These are phyloP conservation scores for Coleophora deauratella DNA, from an alignment of 2,888 invertebrate species.

Conservation along the genomic window DNA sequence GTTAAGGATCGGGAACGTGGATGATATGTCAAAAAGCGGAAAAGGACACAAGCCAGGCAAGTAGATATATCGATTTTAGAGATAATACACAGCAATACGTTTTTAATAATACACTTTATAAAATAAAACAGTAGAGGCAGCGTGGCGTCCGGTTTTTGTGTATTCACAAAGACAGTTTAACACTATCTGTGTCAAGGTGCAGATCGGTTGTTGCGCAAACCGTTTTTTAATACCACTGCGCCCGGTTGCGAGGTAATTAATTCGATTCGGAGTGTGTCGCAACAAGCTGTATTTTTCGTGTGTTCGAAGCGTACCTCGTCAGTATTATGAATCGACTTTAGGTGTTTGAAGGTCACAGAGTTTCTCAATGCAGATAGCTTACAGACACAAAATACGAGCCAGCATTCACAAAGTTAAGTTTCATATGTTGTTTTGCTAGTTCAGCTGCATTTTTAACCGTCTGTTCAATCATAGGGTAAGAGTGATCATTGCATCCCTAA, in stretches of 20 bases:
- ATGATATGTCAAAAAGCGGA: no score
- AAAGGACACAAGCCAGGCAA: no score
- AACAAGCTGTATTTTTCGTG: constrained; percentile 56
- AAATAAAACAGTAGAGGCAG: constrained; percentile 35
- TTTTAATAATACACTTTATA: no score
- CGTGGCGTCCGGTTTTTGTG: constrained; percentile 72
- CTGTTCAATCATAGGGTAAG: no score
- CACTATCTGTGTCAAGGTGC: constrained; percentile 70
- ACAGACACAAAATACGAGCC: no score
- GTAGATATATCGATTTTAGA: no score
- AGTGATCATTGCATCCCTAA: no score
- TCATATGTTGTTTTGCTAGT: constrained; percentile 4
- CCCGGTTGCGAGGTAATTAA: constrained; percentile 72
- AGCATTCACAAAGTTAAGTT: no score
- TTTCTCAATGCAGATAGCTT: constrained; percentile 1
- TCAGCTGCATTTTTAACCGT: no score
- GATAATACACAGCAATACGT: no score
- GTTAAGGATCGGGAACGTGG: no score
- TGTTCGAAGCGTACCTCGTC: constrained; percentile 28
- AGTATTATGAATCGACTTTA: constrained; percentile 21
- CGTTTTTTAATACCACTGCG: constrained; percentile 69
- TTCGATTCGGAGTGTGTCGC: constrained; percentile 69
- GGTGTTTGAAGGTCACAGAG: constrained; percentile 15
- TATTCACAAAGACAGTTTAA: constrained; percentile 72
- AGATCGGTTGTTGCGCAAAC: constrained; percentile 70